Evolutionary conservation across 2,797 vertebrate species (phyloP).

Genomic region (Melanotaenia parkinsoni): DNA sequence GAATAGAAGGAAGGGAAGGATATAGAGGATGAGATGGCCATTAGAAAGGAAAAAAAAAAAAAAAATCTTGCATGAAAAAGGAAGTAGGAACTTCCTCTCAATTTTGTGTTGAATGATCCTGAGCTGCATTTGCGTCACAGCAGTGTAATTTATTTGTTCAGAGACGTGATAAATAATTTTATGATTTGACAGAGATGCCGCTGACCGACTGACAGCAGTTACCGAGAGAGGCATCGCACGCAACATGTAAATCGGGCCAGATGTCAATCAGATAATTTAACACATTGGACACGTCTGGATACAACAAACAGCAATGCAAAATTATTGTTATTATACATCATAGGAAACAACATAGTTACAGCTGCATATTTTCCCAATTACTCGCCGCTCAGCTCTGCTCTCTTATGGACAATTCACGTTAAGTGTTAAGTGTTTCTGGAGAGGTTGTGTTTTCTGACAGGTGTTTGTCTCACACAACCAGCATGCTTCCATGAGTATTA

Average conservation of each 20-base stretch:
- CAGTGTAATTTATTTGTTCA: slow-evolving; percentile 50
- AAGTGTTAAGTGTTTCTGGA: slow-evolving; percentile 51
- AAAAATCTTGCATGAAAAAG: slow-evolving; percentile 39
- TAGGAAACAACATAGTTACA: slow-evolving; percentile 23
- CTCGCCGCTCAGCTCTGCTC: slow-evolving; percentile 15
- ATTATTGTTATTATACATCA: slow-evolving; percentile 1
- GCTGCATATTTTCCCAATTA: slow-evolving; percentile 13
- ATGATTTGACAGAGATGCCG: slow-evolving; percentile 55
- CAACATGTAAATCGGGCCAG: slow-evolving; percentile 46
- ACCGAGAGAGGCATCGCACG: slow-evolving; percentile 50
- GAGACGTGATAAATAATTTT: slow-evolving; percentile 53
- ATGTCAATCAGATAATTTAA: slow-evolving; percentile 52
- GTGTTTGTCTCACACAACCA: slow-evolving; percentile 40
- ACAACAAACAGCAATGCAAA: slow-evolving; percentile 23
- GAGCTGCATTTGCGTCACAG: slow-evolving; percentile 71
- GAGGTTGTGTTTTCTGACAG: slow-evolving; percentile 29
- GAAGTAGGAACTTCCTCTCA: slow-evolving; percentile 45
- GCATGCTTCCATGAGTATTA: slow-evolving; percentile 19
- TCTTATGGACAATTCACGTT: slow-evolving; percentile 15
- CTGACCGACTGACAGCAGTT: slow-evolving; percentile 56
- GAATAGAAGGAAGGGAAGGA: slow-evolving; percentile 23
- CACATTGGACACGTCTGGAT: slow-evolving; percentile 31
- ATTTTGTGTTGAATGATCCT: slow-evolving; percentile 31
- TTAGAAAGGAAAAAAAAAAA: slow-evolving; percentile 8
- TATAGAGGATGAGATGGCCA: slow-evolving; percentile 28